phyloP scores from a whole-genome alignment of 1,140 invertebrate species.

The Dermatophagoides farinae region DNA sequence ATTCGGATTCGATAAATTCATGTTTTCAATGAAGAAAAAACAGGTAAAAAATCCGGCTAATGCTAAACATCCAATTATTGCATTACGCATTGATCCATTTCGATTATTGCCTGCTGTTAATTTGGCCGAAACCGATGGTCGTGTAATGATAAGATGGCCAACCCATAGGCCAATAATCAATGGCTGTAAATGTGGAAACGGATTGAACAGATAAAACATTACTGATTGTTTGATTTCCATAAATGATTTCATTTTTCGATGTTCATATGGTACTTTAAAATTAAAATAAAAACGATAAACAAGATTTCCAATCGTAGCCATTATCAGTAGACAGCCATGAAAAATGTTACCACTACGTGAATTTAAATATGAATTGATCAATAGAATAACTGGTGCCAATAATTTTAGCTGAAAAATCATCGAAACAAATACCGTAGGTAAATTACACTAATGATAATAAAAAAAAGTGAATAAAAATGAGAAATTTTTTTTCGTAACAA shows the following conservation, averaged over 20 bases:
- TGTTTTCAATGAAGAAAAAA: slow-evolving; percentile 2
- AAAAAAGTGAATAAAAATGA: not conserved
- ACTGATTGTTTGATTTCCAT: not conserved
- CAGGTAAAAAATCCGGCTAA: not conserved
- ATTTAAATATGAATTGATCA: not conserved
- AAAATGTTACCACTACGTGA: not conserved
- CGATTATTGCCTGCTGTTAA: no score
- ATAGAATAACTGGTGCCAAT: slow-evolving; percentile 8
- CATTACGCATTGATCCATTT: not conserved
- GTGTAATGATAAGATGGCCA: slow-evolving; percentile 1
- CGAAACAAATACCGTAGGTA: slow-evolving; percentile 8
- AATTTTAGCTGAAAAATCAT: slow-evolving; percentile 9
- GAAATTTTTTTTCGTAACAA: not conserved
- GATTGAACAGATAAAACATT: slow-evolving; percentile 8
- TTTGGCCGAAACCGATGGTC: not conserved
- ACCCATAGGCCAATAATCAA: not conserved
- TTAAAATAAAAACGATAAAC: not conserved
- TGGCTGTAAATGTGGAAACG: slow-evolving; percentile 8
- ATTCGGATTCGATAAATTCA: not conserved
- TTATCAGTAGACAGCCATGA: not conserved
- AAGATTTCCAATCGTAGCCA: not conserved
- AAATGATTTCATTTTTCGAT: slow-evolving; percentile 7
- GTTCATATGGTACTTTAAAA: slow-evolving; percentile 1
- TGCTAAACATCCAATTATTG: not conserved
- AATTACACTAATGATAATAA: slow-evolving; percentile 9